Conservation (phyloP, 2,113 vertebrate genomes). For the Kryptolebias marmoratus region DNA sequence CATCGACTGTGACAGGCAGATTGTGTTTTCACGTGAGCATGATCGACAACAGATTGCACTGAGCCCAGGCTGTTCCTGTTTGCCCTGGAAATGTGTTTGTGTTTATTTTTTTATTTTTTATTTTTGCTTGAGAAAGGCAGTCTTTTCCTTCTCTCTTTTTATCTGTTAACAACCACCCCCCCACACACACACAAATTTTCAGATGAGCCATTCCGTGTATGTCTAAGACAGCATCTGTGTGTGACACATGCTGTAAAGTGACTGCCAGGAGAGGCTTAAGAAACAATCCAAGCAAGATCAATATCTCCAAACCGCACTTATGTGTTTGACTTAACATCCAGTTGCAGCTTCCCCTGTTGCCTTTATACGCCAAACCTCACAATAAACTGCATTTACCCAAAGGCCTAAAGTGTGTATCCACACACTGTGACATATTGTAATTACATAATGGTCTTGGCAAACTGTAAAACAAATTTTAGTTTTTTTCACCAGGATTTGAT, state of each 20-base stretch:
- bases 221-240: conserved; percentile 21
- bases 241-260: conserved; percentile 69
- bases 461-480: conserved; percentile 53
- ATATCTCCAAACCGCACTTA: conserved; percentile 76
- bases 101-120: conserved; percentile 55
- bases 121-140: conserved; percentile 59
- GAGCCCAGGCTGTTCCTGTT: conserved; percentile 66
- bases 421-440: conserved; percentile 65
- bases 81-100: conserved; percentile 76
- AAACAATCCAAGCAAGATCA: conserved; percentile 77
- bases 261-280: conserved; percentile 76
- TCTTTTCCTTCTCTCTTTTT: conserved; percentile 57
- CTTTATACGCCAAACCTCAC: conserved; percentile 70
- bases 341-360: conserved; percentile 59
- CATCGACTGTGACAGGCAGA: conserved; percentile 82
- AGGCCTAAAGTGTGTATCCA: conserved; percentile 59
- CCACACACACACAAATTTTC: conserved; percentile 46
- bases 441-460: conserved; percentile 74
- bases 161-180: conserved; percentile 23
- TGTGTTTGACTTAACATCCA: conserved; percentile 76
- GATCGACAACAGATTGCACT: conserved; percentile 77
- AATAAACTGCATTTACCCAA: conserved; percentile 66
- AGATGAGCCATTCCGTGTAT: conserved; percentile 51
- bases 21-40: conserved; percentile 80
- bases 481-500: conserved; percentile 54